These are phyloP conservation scores for Epinephelus cyanopodus DNA, from an alignment of 2,113 vertebrate genomes.

Conservation along the genomic window DNA sequence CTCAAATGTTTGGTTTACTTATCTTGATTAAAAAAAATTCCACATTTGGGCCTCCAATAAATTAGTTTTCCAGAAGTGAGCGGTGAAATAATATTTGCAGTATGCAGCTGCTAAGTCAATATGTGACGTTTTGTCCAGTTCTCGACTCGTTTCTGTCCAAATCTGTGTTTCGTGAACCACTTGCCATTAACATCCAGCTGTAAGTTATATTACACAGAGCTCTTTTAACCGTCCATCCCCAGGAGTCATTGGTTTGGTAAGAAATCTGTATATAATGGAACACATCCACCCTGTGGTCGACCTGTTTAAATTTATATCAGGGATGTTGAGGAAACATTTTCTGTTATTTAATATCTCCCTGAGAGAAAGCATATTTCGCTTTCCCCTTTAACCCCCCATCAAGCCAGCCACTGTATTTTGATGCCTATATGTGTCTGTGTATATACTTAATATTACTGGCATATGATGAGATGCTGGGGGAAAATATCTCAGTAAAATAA, in stretches of 20 bases:
- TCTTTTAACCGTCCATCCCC: constrained; percentile 63
- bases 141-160: constrained; percentile 3
- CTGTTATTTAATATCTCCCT: constrained; percentile 13
- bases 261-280: constrained; percentile 59
- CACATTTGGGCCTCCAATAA: background rate
- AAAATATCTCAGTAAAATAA: background rate
- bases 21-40: background rate
- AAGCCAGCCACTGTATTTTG: constrained; percentile 30
- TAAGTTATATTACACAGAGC: constrained; percentile 24
- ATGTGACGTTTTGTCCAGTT: constrained; percentile 2
- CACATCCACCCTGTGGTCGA: constrained; percentile 34
- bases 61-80: constrained; percentile 8
- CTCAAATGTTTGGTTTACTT: background rate
- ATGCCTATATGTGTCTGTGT: constrained; percentile 27
- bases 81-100: constrained; percentile 9
- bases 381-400: constrained; percentile 5
- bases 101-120: background rate
- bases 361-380: constrained; percentile 16
- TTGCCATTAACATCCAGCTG: constrained; percentile 38
- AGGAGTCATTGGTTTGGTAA: constrained; percentile 17
- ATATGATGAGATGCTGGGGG: background rate
- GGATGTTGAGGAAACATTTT: constrained; percentile 34
- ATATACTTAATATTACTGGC: constrained; percentile 11
- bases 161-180: constrained; percentile 47
- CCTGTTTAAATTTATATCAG: constrained; percentile 45